Conservation (phyloP, 1,140 invertebrate species). For the Tribolium madens region DNA sequence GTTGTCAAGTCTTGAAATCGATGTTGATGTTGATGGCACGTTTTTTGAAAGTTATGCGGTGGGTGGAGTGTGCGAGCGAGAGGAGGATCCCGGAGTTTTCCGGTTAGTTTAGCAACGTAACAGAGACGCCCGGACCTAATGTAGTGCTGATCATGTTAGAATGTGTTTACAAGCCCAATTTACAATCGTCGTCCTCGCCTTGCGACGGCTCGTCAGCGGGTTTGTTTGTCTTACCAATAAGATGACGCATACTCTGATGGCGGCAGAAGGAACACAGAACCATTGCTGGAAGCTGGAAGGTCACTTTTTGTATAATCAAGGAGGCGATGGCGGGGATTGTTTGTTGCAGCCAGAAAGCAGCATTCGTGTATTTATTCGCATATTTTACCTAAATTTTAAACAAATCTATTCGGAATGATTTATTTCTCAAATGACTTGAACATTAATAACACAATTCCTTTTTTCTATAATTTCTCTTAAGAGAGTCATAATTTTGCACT, state of each 20-base stretch:
- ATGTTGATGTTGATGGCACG: conserved; percentile 20
- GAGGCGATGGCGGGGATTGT: not conserved
- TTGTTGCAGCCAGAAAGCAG: not conserved
- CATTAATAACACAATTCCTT: no score
- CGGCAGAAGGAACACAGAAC: conserved; percentile 8
- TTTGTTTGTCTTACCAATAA: conserved; percentile 63
- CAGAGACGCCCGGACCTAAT: conserved; percentile 61
- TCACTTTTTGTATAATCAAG: conserved; percentile 4
- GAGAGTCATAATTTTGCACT: no score
- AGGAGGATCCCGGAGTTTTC: conserved; percentile 49
- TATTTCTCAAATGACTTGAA: no score
- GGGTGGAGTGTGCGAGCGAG: conserved; percentile 33
- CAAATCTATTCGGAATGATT: no score
- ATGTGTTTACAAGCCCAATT: conserved; percentile 66
- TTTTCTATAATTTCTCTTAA: no score
- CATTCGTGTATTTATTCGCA: no score
- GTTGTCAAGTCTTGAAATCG: not conserved
- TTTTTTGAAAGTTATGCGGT: conserved; percentile 24
- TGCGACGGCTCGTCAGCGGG: conserved; percentile 59
- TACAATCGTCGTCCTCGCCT: conserved; percentile 63
- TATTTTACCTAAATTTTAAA: no score
- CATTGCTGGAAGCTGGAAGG: conserved; percentile 1
- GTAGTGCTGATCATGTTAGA: conserved; percentile 66
- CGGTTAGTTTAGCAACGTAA: conserved; percentile 55
- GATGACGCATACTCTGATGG: conserved; percentile 56